Evolutionary conservation across 2,888 invertebrate genomes (phyloP).

Genomic region (Clepsis dumicolana): DNA sequence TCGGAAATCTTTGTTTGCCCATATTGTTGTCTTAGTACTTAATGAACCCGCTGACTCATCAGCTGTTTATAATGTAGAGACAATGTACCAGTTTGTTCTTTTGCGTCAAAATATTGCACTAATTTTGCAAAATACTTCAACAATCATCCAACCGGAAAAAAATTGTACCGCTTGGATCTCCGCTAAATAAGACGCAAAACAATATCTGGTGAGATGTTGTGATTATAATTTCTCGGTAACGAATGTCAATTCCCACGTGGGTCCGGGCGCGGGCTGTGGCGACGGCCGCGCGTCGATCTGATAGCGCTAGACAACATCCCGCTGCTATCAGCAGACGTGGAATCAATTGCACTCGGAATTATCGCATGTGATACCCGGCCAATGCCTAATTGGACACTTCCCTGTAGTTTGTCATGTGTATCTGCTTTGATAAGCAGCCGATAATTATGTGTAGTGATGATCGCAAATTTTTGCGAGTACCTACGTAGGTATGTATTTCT

Average conservation of each 20-base stretch:
- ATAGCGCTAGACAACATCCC: constrained; percentile 80
- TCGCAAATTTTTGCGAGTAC: background rate
- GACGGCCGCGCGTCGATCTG: constrained; percentile 76
- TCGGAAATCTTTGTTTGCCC: constrained; percentile 46
- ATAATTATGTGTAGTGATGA: constrained; percentile 24
- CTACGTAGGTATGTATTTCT: background rate
- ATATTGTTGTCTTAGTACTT: constrained; percentile 18
- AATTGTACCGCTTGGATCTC: background rate
- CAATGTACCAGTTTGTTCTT: background rate
- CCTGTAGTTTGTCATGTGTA: constrained; percentile 59
- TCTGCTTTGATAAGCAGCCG: constrained; percentile 49
- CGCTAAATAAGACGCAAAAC: constrained; percentile 7
- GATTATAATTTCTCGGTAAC: constrained; percentile 30
- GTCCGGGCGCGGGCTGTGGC: constrained; percentile 71
- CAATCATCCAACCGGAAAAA: too few species aligned
- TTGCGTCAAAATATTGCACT: background rate
- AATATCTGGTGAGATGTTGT: constrained; percentile 26
- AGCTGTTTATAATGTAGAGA: background rate
- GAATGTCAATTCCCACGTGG: constrained; percentile 68
- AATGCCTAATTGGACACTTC: constrained; percentile 80
- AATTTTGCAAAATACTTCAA: background rate
- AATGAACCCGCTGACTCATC: constrained; percentile 22
- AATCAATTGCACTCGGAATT: constrained; percentile 81
- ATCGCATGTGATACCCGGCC: constrained; percentile 75
- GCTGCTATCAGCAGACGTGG: constrained; percentile 75